phyloP scores from a whole-genome alignment of 2,797 vertebrate species.

The Poeciliopsis turneri region DNA sequence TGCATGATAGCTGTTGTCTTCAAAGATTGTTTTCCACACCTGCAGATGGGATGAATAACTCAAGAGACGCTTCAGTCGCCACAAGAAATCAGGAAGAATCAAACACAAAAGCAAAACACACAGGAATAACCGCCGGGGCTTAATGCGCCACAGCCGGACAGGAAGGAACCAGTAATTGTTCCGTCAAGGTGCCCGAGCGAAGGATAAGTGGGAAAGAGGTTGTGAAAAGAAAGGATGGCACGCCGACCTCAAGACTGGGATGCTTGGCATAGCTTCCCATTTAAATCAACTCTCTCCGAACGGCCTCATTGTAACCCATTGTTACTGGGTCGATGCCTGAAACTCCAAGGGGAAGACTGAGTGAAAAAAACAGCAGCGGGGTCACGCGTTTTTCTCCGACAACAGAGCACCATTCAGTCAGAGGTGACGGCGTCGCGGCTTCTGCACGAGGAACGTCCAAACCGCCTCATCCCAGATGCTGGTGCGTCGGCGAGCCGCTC shows the following conservation, averaged over 20 bases:
- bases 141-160: conserved; percentile 31
- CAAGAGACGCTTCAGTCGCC: conserved; percentile 4
- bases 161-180: conserved; percentile 59
- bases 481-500: conserved; percentile 22
- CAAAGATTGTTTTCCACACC: not conserved
- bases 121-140: conserved; percentile 8
- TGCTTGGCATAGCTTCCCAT: conserved; percentile 54
- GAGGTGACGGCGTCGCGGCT: conserved; percentile 46
- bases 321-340: conserved; percentile 25
- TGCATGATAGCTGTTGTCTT: not conserved
- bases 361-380: conserved; percentile 47
- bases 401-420: conserved; percentile 44
- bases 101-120: conserved; percentile 13
- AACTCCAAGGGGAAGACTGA: conserved; percentile 9
- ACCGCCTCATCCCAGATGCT: conserved; percentile 43
- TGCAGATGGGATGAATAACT: not conserved
- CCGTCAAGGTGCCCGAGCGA: conserved; percentile 33
- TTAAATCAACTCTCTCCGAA: conserved; percentile 20
- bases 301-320: conserved; percentile 48
- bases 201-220: conserved; percentile 40
- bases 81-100: conserved; percentile 22
- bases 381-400: conserved; percentile 39
- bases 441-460: conserved; percentile 47
- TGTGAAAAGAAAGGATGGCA: conserved; percentile 56
- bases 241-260: conserved; percentile 55